Percentiles rank a stretch among this genome's conserved stretches.
Evolutionary conservation across 2,888 invertebrate species (phyloP).

Genomic region (Ptychoptera albimana): DNA sequence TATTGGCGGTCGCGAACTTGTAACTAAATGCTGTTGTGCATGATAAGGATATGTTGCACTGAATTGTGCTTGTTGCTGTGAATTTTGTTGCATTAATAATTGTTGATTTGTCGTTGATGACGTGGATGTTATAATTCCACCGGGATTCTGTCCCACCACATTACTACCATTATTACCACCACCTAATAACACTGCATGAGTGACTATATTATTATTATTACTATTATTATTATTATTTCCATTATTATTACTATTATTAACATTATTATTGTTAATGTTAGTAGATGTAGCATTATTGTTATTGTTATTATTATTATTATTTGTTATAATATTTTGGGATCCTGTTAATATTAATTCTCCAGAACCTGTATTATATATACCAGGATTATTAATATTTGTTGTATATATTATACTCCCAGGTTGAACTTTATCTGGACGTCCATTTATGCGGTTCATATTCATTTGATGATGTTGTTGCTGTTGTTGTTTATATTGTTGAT

Average conservation of each 20-base stretch:
- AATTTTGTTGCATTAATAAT: conserved; percentile 3
- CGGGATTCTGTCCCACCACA: conserved; percentile 11
- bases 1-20: conserved; percentile 19
- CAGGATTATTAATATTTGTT: conserved; percentile 1
- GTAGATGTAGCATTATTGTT: conserved; percentile 9
- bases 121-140: background rate
- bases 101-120: conserved; percentile 12
- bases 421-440: conserved; percentile 19
- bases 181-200: conserved; percentile 7
- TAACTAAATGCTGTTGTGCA: conserved; percentile 18
- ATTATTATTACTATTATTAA: background rate
- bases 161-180: conserved; percentile 16
- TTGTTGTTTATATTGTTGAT: conserved; percentile 14
- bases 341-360: background rate
- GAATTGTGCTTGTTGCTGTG: conserved; percentile 10
- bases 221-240: conserved; percentile 7
- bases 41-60: conserved; percentile 25
- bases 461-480: conserved; percentile 15
- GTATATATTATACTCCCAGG: conserved; percentile 7
- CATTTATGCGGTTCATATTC: conserved; percentile 24
- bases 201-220: conserved; percentile 12
- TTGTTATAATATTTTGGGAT: background rate
- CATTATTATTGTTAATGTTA: background rate
- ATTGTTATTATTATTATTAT: conserved; percentile 15
- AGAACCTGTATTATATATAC: background rate